Percentiles rank a stretch among this genome's conserved stretches.
Evolutionary conservation across 2,797 vertebrate species (phyloP).

Genomic region (Smutsia gigantea): DNA sequence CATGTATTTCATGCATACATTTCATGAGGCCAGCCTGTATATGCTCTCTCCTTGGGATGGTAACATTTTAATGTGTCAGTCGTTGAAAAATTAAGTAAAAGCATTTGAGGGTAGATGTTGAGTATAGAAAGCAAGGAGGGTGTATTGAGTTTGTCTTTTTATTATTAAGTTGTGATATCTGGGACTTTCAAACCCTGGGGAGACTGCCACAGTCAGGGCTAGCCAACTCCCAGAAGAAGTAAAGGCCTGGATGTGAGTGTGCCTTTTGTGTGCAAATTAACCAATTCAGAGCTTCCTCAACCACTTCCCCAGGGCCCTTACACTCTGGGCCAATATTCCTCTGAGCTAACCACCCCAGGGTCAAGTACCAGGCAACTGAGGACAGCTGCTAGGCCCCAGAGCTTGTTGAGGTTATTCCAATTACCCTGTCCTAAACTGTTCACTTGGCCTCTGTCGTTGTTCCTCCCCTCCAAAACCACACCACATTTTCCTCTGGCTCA

Average conservation of each 20-base stretch:
- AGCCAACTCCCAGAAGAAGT: not conserved
- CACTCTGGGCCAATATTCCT: not conserved
- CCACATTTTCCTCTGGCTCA: not conserved
- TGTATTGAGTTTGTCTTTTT: not conserved
- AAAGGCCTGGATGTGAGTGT: accelerated
- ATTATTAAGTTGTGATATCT: not conserved
- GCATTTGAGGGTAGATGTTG: not conserved
- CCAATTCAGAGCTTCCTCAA: not conserved
- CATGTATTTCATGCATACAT: not conserved
- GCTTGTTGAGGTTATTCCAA: not conserved
- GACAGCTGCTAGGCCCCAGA: not conserved
- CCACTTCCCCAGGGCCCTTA: not conserved
- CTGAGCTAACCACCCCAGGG: not conserved
- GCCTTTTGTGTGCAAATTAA: not conserved
- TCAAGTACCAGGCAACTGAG: not conserved
- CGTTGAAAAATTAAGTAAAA: not conserved
- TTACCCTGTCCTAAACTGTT: not conserved
- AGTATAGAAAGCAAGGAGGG: not conserved
- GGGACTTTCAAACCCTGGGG: not conserved
- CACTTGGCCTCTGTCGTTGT: not conserved
- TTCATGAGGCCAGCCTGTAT: not conserved
- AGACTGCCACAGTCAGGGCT: not conserved
- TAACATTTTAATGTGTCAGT: not conserved
- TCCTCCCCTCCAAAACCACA: not conserved
- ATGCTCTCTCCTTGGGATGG: not conserved